Evolutionary conservation across 1,140 invertebrate species (phyloP), one percentile per base, ranked within the genome.

Genomic region (Bombus superbus): DNA sequence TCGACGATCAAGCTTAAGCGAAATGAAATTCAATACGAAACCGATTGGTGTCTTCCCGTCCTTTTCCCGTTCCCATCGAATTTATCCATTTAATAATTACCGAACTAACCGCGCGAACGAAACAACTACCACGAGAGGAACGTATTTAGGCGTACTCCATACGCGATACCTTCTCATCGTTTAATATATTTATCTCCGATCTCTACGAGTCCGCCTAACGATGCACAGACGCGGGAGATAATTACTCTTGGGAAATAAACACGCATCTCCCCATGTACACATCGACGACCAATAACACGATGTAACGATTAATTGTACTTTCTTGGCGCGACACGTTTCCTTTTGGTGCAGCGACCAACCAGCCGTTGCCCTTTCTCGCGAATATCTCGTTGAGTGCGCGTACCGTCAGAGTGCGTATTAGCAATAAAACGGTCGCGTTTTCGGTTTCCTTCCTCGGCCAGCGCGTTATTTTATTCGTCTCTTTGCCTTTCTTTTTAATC

Each of bases 161-260:
- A 18, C 44, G 42, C 69, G 62, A 71, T 85, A 83, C 59, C 83
- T 86, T 86, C 89, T 90, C 86, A 71, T 83, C 83, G 89, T 88
- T 90, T 90, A 90, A 90, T 90, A 90, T 90, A 90, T 90, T 90
- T 90, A 90, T 90, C 89, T 90, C 73, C 79, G 83, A 90, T 90
- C 89, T 90, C 53, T 68, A 47, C 89, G 83, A 90, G 86, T 88
- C 88, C 88, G 68, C 88, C 89, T 88, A 90, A 90, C 83, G 88
- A 90, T 64, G 59, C 78, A 69, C 64, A 22, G 47, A 71, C 69
- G 69, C 69, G 28, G 22, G 59, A 80, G 89, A 90, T 90, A 90
- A 90, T 90, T 90, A 86, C 89, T 90, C 82, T 81, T 77, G 38
- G 81, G 89, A 74, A 90, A 90, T 80, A 82, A 90, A 75, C 89